Conservation (phyloP, 2,797 vertebrate species). For the Lepilemur septentrionalis region DNA sequence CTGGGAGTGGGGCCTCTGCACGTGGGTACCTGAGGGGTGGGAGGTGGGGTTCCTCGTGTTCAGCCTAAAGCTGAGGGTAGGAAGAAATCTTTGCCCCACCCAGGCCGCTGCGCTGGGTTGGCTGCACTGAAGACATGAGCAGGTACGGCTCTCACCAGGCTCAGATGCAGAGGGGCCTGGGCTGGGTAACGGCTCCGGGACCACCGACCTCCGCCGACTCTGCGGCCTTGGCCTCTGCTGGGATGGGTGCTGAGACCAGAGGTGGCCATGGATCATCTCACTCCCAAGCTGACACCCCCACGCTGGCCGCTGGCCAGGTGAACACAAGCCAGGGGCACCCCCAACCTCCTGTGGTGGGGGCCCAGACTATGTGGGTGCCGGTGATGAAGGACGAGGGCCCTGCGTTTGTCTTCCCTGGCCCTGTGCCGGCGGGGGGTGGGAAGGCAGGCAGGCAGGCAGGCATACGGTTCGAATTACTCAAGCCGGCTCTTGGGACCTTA, state of each 20-base stretch:
- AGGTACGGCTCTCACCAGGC: background rate
- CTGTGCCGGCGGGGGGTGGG: accelerated
- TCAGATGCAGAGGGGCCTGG: background rate
- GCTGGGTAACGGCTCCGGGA: too few relatives aligned
- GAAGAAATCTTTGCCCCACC: background rate
- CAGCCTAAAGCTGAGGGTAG: background rate
- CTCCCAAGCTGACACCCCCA: background rate
- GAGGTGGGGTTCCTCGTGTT: background rate
- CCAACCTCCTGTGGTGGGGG: background rate
- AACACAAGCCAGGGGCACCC: background rate
- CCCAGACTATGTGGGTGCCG: background rate
- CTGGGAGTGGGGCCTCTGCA: background rate
- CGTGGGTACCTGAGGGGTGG: background rate
- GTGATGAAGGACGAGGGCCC: background rate
- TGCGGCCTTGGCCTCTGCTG: background rate
- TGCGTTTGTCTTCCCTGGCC: background rate
- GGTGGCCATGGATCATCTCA: background rate
- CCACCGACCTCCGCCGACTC: background rate
- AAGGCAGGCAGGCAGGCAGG: background rate
- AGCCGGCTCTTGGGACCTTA: constrained; percentile 31
- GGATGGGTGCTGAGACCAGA: background rate
- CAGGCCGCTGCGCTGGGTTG: background rate
- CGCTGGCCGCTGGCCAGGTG: background rate
- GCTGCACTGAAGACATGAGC: background rate
- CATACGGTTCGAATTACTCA: constrained; percentile 55